A percentile compares a stretch with the other conserved stretches of the same genome.
Conservation (phyloP, 2,888 invertebrate species). For the Graphium colonna region DNA sequence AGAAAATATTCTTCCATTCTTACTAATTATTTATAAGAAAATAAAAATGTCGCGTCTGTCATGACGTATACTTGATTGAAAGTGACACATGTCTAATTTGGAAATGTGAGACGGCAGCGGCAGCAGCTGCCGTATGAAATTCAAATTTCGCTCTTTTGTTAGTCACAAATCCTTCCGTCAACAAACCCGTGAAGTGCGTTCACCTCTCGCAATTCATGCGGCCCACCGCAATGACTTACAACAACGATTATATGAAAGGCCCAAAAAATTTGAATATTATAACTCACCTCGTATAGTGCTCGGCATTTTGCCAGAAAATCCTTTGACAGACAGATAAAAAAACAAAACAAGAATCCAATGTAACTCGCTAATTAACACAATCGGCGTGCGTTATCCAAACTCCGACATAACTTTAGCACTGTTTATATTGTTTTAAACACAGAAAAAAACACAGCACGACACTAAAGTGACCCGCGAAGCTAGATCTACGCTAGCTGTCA, state of each 20-base stretch:
- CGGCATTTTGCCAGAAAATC: conserved; percentile 67
- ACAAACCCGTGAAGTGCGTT: conserved; percentile 48
- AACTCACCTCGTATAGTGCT: conserved; percentile 75
- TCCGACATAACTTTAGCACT: conserved; percentile 46
- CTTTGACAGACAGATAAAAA: conserved; percentile 36
- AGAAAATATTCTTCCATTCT: no score
- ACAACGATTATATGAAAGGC: conserved; percentile 1
- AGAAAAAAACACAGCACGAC: conserved; percentile 28
- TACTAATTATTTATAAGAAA: not conserved
- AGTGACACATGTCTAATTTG: conserved; percentile 42
- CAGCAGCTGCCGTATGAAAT: conserved; percentile 43
- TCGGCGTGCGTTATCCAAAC: conserved; percentile 46
- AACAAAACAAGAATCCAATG: conserved; percentile 35
- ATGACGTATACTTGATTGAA: conserved; percentile 35
- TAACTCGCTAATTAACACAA: conserved; percentile 39
- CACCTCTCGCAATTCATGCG: conserved; percentile 38
- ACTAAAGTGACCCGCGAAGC: conserved; percentile 36
- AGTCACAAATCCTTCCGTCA: conserved; percentile 46
- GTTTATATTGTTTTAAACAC: conserved; percentile 12
- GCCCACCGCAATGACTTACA: conserved; percentile 23
- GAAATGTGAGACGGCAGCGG: conserved; percentile 36
- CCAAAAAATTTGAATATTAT: conserved; percentile 2
- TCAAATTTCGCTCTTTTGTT: conserved; percentile 44
- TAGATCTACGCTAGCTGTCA: conserved; percentile 26
- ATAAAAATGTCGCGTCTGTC: conserved; percentile 23